These are phyloP conservation scores for Drosophila lacteicornis DNA, from an alignment of 1,140 invertebrate genomes.

Conservation along the genomic window DNA sequence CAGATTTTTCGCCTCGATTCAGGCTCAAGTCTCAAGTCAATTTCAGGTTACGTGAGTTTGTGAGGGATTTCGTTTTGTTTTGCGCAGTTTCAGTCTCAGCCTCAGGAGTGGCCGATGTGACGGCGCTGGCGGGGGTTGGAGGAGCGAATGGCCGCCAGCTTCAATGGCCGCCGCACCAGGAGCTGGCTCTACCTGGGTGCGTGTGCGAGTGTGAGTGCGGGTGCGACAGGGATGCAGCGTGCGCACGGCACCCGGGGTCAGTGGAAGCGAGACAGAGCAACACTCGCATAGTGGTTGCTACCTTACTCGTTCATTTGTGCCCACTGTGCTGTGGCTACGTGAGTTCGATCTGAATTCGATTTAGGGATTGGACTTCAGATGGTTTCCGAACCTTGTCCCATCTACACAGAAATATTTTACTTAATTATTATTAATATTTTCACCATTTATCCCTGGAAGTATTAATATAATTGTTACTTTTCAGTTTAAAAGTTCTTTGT, in stretches of 20 bases:
- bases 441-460: no score
- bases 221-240: slow-evolving; percentile 57
- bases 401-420: neutral
- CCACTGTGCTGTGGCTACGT: slow-evolving; percentile 23
- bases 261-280: slow-evolving; percentile 8
- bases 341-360: slow-evolving; percentile 35
- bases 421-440: neutral
- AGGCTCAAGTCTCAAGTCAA: slow-evolving; percentile 44
- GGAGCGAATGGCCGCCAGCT: slow-evolving; percentile 56
- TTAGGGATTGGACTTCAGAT: neutral
- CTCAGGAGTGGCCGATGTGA: slow-evolving; percentile 28
- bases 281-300: slow-evolving; percentile 30
- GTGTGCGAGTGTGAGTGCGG: slow-evolving; percentile 7
- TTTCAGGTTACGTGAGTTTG: slow-evolving; percentile 40
- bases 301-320: neutral
- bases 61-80: slow-evolving; percentile 26
- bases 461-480: no score
- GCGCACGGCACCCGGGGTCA: neutral
- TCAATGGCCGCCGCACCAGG: slow-evolving; percentile 70
- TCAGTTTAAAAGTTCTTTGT: neutral
- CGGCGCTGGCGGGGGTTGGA: neutral
- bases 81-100: slow-evolving; percentile 41
- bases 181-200: slow-evolving; percentile 40
- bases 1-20: slow-evolving; percentile 59
- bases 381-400: slow-evolving; percentile 20